Percentiles rank a stretch among this genome's conserved stretches.
Evolutionary conservation across 2,113 vertebrate genomes (phyloP).

Genomic region (Corythaixoides concolor): DNA sequence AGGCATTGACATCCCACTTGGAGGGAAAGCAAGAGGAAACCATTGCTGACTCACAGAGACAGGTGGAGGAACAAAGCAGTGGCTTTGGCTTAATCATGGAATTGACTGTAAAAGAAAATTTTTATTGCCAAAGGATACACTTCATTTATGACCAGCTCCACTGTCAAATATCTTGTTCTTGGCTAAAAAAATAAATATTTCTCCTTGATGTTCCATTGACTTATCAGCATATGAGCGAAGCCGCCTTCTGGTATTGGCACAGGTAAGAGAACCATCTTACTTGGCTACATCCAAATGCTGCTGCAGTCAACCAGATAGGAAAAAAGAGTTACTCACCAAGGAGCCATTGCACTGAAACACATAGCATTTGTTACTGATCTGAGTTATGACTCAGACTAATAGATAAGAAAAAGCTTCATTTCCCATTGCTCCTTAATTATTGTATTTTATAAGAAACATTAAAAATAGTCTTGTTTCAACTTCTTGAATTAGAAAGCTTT

Average conservation of each 20-base stretch:
- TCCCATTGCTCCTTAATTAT: not conserved
- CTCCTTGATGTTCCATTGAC: not conserved
- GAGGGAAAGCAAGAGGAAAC: not conserved
- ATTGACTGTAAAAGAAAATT: constrained; percentile 1
- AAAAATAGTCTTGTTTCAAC: not conserved
- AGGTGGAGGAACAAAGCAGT: constrained; percentile 49
- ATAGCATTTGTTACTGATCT: not conserved
- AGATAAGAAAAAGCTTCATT: not conserved
- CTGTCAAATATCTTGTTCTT: not conserved
- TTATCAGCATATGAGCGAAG: not conserved
- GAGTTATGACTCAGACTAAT: not conserved
- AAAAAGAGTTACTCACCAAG: not conserved
- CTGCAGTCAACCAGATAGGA: not conserved
- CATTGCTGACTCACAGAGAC: constrained; percentile 41
- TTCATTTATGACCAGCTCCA: not conserved
- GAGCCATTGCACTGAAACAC: not conserved
- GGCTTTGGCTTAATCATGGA: not conserved
- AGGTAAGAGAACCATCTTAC: not conserved
- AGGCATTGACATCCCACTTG: not conserved
- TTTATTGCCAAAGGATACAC: constrained; percentile 10
- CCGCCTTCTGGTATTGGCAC: not conserved
- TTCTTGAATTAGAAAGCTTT: not conserved
- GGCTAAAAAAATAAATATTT: not conserved
- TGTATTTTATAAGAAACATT: not conserved
- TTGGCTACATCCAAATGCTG: not conserved